Percentiles rank a stretch among this genome's conserved stretches.
phyloP scores from a whole-genome alignment of 1,140 invertebrate genomes.

The Camponotus pennsylvanicus region DNA sequence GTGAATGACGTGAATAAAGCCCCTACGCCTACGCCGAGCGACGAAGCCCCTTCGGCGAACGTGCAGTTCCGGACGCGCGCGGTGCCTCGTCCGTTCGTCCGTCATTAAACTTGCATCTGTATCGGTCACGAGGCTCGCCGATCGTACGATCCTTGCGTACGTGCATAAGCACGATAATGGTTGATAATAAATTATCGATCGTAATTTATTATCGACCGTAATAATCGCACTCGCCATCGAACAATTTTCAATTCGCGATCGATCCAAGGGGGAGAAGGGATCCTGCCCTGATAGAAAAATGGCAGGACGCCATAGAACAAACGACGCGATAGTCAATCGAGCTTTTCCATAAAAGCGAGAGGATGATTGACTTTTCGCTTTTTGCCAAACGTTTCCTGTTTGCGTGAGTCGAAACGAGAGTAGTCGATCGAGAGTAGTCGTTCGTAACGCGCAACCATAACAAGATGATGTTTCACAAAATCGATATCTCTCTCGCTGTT shows the following conservation, averaged over 20 bases:
- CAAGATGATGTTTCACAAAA: too few species aligned
- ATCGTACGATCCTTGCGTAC: background rate
- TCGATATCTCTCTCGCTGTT: too few species aligned
- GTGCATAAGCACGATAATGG: conserved; percentile 2
- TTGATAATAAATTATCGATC: conserved; percentile 37
- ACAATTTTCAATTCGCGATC: conserved; percentile 50
- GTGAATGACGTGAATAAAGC: conserved; percentile 62
- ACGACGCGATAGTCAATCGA: too few species aligned
- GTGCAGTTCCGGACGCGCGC: conserved; percentile 36
- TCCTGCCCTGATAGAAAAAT: too few species aligned
- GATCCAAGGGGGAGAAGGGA: background rate
- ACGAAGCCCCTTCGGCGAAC: background rate
- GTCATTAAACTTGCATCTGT: conserved; percentile 65
- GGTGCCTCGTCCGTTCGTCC: conserved; percentile 23
- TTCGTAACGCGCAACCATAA: too few species aligned
- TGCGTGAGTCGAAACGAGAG: too few species aligned
- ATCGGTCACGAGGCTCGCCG: conserved; percentile 61
- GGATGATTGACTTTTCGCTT: too few species aligned
- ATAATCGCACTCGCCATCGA: conserved; percentile 27
- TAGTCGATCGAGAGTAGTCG: too few species aligned
- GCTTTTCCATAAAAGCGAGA: too few species aligned
- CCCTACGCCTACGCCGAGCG: conserved; percentile 55
- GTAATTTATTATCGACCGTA: conserved; percentile 16
- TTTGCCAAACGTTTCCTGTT: too few species aligned
- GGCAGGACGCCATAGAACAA: too few species aligned